A percentile compares a stretch with the other conserved stretches of the same genome.
These are phyloP conservation scores for Tragelaphus imberbis DNA, from an alignment of 2,113 vertebrate species.

Conservation along the genomic window DNA sequence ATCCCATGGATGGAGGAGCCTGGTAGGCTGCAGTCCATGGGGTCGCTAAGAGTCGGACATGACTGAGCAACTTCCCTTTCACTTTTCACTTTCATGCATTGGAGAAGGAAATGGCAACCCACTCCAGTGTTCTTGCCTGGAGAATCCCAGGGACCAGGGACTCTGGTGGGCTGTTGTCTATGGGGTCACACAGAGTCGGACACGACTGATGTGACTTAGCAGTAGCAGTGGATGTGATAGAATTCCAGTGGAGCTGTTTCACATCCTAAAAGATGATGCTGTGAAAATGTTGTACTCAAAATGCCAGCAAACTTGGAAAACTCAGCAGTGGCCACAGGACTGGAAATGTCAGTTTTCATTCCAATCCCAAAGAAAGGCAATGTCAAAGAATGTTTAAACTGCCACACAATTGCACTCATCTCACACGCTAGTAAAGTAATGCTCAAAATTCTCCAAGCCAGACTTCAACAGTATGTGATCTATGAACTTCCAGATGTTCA, in stretches of 20 bases:
- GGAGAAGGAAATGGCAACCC: too few species aligned
- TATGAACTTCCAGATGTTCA: not conserved
- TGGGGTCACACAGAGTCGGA: too few species aligned
- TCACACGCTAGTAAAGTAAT: not conserved
- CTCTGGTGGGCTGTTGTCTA: too few species aligned
- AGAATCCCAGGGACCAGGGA: too few species aligned
- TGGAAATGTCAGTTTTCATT: not conserved
- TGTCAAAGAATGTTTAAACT: not conserved
- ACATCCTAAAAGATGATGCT: not conserved
- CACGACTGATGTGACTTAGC: too few species aligned
- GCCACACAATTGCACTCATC: not conserved
- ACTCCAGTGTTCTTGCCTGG: too few species aligned
- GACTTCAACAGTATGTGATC: not conserved
- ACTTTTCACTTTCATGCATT: too few species aligned
- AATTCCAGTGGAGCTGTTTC: not conserved
- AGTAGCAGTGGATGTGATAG: not conserved
- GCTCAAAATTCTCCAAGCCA: not conserved
- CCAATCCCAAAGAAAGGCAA: not conserved
- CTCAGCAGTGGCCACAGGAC: not conserved
- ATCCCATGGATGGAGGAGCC: too few species aligned
- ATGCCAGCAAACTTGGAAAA: not conserved
- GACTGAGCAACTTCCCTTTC: too few species aligned
- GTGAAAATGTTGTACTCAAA: not conserved
- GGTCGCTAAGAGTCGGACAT: too few species aligned
- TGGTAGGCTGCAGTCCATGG: too few species aligned